A percentile compares a stretch with the other conserved stretches of the same genome.
phyloP scores from a whole-genome alignment of 2,113 vertebrate genomes.

The Campylomormyrus tamandua region DNA sequence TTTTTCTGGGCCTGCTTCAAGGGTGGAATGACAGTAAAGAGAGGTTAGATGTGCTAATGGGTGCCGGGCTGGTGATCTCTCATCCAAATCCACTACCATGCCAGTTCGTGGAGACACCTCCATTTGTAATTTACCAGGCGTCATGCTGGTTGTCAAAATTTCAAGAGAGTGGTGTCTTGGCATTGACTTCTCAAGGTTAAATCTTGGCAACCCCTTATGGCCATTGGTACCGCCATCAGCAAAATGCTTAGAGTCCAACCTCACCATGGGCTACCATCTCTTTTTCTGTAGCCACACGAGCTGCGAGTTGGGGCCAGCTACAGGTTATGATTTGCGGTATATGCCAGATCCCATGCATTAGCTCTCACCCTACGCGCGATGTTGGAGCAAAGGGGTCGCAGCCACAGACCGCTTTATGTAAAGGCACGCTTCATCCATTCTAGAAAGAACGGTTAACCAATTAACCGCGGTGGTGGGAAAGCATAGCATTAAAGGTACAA shows the following conservation, averaged over 20 bases:
- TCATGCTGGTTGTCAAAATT: neutral
- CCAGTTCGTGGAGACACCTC: no score
- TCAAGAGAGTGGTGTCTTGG: neutral
- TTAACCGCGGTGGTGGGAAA: neutral
- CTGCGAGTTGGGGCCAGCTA: neutral
- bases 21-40: neutral
- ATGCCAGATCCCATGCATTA: neutral
- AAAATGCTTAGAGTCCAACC: neutral
- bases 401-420: neutral
- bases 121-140: neutral
- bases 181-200: neutral
- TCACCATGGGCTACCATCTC: neutral
- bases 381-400: neutral
- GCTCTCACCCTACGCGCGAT: neutral
- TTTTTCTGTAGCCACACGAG: constrained; percentile 1
- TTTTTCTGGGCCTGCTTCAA: neutral
- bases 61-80: neutral
- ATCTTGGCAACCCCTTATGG: neutral
- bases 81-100: neutral
- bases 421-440: neutral
- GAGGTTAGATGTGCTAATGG: neutral
- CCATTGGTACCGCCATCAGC: neutral
- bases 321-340: neutral
- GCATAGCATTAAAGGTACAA: constrained; percentile 14
- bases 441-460: neutral